Percentiles rank a stretch among this genome's conserved stretches.
Evolutionary conservation across 2,113 vertebrate genomes (phyloP).

Genomic region (Calidris pygmaea): DNA sequence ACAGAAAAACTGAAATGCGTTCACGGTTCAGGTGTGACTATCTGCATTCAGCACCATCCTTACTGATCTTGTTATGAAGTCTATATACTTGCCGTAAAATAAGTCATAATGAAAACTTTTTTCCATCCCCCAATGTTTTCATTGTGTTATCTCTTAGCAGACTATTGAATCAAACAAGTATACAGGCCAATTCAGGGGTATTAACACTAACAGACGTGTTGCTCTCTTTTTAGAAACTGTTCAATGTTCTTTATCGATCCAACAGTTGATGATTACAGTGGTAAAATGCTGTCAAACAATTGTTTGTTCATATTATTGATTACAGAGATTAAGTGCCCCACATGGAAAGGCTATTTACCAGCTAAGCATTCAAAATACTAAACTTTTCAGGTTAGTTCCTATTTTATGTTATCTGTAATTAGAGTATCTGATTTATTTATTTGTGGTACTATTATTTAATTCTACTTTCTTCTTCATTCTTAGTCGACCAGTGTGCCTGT

Average conservation of each 20-base stretch:
- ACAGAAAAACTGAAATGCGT: not conserved
- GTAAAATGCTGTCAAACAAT: not conserved
- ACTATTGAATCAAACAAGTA: not conserved
- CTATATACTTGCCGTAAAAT: not conserved
- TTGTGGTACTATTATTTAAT: not conserved
- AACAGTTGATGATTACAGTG: not conserved
- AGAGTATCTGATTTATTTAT: not conserved
- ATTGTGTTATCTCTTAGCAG: not conserved
- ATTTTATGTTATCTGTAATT: not conserved
- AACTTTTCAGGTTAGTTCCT: not conserved
- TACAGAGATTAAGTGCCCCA: not conserved
- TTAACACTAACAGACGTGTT: not conserved
- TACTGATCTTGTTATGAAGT: not conserved
- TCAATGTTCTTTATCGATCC: not conserved
- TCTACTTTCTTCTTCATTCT: not conserved
- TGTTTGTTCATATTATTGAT: not conserved
- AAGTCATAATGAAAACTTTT: not conserved
- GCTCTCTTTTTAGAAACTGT: not conserved
- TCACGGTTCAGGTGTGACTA: not conserved
- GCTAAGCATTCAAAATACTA: not conserved
- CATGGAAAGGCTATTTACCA: not conserved
- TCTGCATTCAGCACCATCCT: not conserved
- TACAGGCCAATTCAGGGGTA: not conserved
- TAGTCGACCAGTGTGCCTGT: not conserved
- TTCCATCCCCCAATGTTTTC: not conserved